Evolutionary conservation across 2,797 vertebrate genomes (phyloP).

Genomic region (Pempheris klunzingeri): DNA sequence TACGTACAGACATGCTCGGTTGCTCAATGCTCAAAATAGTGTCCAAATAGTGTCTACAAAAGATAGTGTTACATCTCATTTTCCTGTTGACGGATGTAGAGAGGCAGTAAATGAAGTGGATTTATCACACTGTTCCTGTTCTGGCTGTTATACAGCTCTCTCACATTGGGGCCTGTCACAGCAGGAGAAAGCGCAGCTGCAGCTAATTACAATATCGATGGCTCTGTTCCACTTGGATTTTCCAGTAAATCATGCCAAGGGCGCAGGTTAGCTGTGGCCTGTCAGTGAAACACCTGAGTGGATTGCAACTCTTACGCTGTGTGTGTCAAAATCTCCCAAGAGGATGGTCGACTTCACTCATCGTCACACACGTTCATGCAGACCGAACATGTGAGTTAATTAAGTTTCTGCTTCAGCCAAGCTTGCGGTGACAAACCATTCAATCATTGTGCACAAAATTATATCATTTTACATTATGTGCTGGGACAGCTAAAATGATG

Average conservation of each 20-base stretch:
- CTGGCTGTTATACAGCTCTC: neutral
- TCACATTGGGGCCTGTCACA: conserved; percentile 21
- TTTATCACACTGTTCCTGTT: neutral
- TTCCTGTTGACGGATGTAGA: neutral
- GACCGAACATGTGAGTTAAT: neutral
- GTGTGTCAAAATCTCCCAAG: neutral
- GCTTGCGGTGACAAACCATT: neutral
- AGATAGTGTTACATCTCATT: neutral
- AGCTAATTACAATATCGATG: conserved; percentile 1
- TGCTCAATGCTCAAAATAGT: neutral
- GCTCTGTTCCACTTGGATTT: conserved; percentile 11
- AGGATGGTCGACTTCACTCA: neutral
- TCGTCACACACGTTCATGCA: neutral
- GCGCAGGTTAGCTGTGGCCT: neutral
- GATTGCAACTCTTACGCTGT: too few species aligned
- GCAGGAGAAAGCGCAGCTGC: conserved; percentile 44
- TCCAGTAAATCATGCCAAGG: conserved; percentile 18
- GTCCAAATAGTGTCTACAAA: neutral
- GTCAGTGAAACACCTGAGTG: conserved; percentile 13
- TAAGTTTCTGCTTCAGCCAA: neutral
- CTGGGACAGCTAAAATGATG: neutral
- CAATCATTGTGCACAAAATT: neutral
- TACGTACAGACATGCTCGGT: neutral
- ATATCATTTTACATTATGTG: neutral
- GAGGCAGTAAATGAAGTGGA: neutral